Evolutionary conservation across 2,888 invertebrate species (phyloP), one percentile per base, ranked within the genome.

Genomic region (Patella depressa): DNA sequence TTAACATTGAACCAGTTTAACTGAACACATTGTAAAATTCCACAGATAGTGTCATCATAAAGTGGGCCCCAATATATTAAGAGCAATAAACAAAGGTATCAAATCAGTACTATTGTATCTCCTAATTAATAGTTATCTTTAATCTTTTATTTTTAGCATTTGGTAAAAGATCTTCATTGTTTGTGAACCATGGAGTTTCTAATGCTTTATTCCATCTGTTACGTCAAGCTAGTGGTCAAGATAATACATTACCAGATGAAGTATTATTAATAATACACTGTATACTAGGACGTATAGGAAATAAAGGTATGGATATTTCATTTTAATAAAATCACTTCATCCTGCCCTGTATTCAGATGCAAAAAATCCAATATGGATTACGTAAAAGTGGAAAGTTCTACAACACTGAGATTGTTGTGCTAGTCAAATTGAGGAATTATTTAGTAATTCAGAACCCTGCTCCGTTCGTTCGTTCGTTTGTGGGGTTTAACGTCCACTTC

Each of bases 151-250:
- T 83, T 85, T 12, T 84, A 89, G 91, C 89, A 72, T 82, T 86
- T 15, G 88, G 88, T 1, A 91, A 89, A 82, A 82, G 89, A 71
- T 87, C 87, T 9, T 81, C 83, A 57, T 79, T 85, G 24, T 82
- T 91, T 78, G 90, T 91, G 53, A 84, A 84, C 77, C 88, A 88
- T 81, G 90, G 90, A 24, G 85, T 89, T 53, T 88, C 89, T 0
- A 87, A 88, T 73, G 85, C 88, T 17, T 82, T 91, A 74, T 85
- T 91, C 77, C 87, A 87, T 45, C 81, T 89, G 1, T 79, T 91
- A 57, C 87, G 88, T 24, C 80, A 83, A 54, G 88, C 89, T 80
- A 79, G 85, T 17, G 86, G 81, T 45, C 83, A 89, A 75, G 85
- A 86, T 34, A 79, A 81, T 19, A 76, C 84, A 12, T 77, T 84